Evolutionary conservation across 2,797 vertebrate species (phyloP).

Genomic region (Halcyon chelicuti): DNA sequence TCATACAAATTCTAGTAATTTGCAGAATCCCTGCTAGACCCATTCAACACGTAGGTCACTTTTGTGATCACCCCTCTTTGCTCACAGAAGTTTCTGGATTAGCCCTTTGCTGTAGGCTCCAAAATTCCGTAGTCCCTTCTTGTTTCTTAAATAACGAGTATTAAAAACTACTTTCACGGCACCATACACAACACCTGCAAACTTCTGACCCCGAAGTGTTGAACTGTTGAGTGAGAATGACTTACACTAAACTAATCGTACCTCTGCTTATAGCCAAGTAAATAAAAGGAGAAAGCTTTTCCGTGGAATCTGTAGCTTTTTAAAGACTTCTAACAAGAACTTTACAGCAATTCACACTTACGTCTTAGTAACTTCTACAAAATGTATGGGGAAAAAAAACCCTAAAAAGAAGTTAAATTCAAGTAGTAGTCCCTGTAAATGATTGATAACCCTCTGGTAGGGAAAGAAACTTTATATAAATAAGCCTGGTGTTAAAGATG

Average conservation of each 20-base stretch:
- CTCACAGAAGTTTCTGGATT: not conserved
- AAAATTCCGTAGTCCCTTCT: not conserved
- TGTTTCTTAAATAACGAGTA: rapidly evolving
- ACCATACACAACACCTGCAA: not conserved
- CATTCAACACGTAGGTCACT: not conserved
- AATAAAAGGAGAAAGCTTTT: not conserved
- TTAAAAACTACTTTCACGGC: not conserved
- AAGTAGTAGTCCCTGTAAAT: not conserved
- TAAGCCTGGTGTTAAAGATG: not conserved
- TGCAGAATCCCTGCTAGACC: not conserved
- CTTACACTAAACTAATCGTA: not conserved
- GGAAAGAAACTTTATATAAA: not conserved
- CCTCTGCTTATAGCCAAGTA: not conserved
- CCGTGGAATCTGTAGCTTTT: not conserved
- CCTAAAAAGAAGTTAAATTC: not conserved
- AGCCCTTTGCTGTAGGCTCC: not conserved
- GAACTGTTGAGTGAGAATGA: not conserved
- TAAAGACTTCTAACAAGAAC: not conserved
- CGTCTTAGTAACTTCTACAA: not conserved
- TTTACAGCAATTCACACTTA: not conserved
- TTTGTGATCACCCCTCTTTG: not conserved
- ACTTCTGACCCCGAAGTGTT: not conserved
- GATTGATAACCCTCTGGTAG: not conserved
- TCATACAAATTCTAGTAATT: not conserved
- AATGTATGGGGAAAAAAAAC: not conserved